Evolutionary conservation across 2,113 vertebrate species (phyloP), one percentile per base, ranked within the genome.

Genomic region (cat (Felis catus)): DNA sequence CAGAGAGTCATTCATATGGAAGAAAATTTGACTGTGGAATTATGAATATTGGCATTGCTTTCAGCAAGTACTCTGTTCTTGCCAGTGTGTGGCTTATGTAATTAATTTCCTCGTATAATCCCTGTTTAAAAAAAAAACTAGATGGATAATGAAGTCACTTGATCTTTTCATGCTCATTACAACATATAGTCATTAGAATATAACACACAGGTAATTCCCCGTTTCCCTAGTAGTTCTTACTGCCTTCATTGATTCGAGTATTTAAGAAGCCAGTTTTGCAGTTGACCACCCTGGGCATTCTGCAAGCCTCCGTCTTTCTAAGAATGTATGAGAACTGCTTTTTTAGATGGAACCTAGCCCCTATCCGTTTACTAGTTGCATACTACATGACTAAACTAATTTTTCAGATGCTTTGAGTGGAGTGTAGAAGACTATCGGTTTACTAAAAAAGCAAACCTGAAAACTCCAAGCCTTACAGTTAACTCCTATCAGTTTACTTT

Each of bases 401-500:
- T 88, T 92, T 90, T 96, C 68, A 53, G 73, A 71, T 36, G 91
- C 33, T 97, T n/a, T 71, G 94, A 58, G 3, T 87, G 83, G 39
- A 7, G 1, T 53, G 0, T 5, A 51, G 87, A 66, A 71, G 80
- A 65, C 53, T 63, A 3, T 81, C 45, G 66, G 94, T 95, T 89
- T 80, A 48, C 93, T 85, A 19, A 76, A 92, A 90, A 95, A 97
- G 70, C 84, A 94, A 94, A 93, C 94, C 66, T 0, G 36, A 48
- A 84, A 85, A 79, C 39, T 36, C 19, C 4, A 1, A 74, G 68
- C 61, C 65, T 91, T 48, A 36, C 0, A 2, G 68, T 66, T 73
- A n/a, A 29, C 89, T 31, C 63, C 94, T 91, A 76, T 96, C 85
- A 27, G 5, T 95, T 97, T 94, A 68, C 78, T 91, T 93, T 97